Evolutionary conservation across 2,113 vertebrate species (phyloP).

Genomic region (Gymnogyps californianus): DNA sequence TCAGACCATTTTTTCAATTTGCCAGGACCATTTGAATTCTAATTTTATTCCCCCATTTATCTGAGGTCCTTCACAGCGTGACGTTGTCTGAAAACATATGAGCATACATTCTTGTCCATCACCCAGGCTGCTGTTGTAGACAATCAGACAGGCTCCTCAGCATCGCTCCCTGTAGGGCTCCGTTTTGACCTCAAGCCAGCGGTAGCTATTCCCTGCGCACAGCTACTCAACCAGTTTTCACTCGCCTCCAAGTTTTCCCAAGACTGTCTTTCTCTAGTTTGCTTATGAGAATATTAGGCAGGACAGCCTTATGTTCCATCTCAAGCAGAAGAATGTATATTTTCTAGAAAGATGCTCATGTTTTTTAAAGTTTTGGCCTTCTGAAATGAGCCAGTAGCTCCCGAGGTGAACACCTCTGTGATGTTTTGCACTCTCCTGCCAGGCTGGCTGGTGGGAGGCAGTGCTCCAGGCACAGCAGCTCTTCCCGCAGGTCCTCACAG

Average conservation of each 20-base stretch:
- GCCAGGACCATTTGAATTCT: background rate
- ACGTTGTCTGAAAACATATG: background rate
- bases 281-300: background rate
- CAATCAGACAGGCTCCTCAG: background rate
- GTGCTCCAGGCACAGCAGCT: background rate
- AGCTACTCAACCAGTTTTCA: background rate
- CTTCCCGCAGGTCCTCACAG: background rate
- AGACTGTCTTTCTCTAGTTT: background rate
- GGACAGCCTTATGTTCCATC: background rate
- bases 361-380: background rate
- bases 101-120: background rate
- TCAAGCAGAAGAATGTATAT: background rate
- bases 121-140: background rate
- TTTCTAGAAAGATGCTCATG: background rate
- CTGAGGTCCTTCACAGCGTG: background rate
- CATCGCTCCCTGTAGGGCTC: background rate
- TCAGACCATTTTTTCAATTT: background rate
- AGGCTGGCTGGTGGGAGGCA: background rate
- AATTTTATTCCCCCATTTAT: background rate
- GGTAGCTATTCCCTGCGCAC: background rate
- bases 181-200: background rate
- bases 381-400: background rate
- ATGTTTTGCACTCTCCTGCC: background rate
- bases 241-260: background rate
- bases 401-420: background rate